Base-by-base conservation (phyloP, 2,113 vertebrate species). In the Aspiorhynchus laticeps region DNA sequence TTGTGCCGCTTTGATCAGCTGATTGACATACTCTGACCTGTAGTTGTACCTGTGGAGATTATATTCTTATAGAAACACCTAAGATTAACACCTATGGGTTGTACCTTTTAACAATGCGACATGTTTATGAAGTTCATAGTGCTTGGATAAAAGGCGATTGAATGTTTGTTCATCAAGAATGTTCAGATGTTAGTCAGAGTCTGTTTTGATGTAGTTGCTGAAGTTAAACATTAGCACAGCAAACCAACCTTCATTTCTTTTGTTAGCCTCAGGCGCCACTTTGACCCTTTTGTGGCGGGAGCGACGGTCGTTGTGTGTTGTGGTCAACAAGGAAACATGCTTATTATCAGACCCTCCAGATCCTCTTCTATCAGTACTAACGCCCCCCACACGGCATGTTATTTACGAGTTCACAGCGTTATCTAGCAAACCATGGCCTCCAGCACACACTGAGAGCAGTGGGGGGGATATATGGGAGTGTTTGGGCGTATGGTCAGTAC, bases 291-390 rank as follows among this genome's bases (percentile, higher is more conserved):
- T 83, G 11, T 59, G 33, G 36, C 1, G n/a, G 51, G 51, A 75
- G 31, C 4, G 5, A 26, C 21, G 24, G 36, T 79, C 11, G 28
- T 33, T 48, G 41, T 84, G 43, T 43, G 14, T 38, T 80, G 46
- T 83, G n/a, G 5, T 43, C 43, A 26, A 48, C 36, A 69, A 43
- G 69, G 69, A 56, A 46, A 51, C 84, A 65, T 26, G 63, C 28
- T 31, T 63, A 82, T 87, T 87, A 88, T 88, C 83, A 31, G 33
- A 83, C 15, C 33, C 12, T 46, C 28, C 87, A 80, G 87, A 69
- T 36, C 33, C 24, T 24, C 46, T 6, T 65, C 59, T 87, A 56
- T 78, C 86, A 79, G 74, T 38, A 36, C 48, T 28, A 63, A 69
- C 17, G 2, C 17, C 26, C 69, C 46, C 53, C 43, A 43, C 26